These are phyloP conservation scores for Sipha flava DNA, from an alignment of 1,140 invertebrate genomes.

Conservation along the genomic window DNA sequence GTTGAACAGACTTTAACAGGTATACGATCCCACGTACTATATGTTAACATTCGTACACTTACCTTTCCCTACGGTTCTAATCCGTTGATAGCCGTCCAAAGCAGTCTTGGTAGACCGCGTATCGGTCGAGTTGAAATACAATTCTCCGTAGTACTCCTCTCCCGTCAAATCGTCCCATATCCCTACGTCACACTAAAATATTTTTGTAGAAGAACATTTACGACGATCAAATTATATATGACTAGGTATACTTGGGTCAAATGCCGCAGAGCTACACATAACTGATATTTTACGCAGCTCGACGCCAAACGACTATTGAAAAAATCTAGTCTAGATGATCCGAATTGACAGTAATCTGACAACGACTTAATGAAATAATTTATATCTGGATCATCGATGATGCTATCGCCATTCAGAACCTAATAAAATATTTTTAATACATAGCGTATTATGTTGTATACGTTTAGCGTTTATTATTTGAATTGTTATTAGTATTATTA, in stretches of 20 bases:
- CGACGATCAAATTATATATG: too few species aligned
- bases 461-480: too few species aligned
- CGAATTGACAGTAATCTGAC: background rate
- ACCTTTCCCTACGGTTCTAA: conserved; percentile 53
- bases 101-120: background rate
- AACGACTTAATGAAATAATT: conserved; percentile 3
- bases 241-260: conserved; percentile 1
- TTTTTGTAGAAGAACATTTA: background rate
- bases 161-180: conserved; percentile 14
- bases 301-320: conserved; percentile 13
- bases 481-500: too few species aligned
- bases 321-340: conserved; percentile 9
- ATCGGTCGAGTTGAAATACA: conserved; percentile 14
- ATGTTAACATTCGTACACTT: background rate
- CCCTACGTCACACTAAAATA: background rate
- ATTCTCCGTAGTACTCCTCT: conserved; percentile 8
- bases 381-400: conserved; percentile 5
- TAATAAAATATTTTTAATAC: too few species aligned
- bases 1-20: too few species aligned
- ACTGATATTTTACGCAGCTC: background rate
- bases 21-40: too few species aligned
- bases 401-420: background rate
- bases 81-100: conserved; percentile 51
- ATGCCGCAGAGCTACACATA: background rate
- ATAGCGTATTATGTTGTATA: too few species aligned